Base-by-base conservation (phyloP, 2,797 vertebrate genomes). In the Synanceia verrucosa region DNA sequence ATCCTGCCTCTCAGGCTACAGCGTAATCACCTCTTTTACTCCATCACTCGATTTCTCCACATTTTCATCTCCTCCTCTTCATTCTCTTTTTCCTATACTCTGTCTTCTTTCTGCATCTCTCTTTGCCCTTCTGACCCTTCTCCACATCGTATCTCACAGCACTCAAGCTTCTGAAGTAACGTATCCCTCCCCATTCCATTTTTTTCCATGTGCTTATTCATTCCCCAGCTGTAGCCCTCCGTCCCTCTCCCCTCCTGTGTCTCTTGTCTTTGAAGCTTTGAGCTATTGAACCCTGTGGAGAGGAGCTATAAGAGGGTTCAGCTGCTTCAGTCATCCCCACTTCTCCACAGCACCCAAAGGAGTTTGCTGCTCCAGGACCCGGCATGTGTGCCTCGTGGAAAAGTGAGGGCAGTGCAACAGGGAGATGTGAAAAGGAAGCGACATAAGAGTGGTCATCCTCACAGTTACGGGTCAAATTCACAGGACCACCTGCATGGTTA, bases 11-110 rank as follows among this genome's bases (percentile, higher is more conserved):
- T 78, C 67, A 7, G 77, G 83, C 81, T 81, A 18, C 67, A 62
- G 51, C 64, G 59, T 77, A 73, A 85, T 86, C 78, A 87, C 83
- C 86, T 85, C 78, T 77, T 77, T 65, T 65, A 53, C 80, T 68
- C 57, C 8, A 41, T 69, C 65, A 5, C 78, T 57, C 34, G 21
- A 65, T 31, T 51, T 43, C 56, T 43, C 46, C 24, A 33, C 28
- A 34, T 34, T 63, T 78, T 29, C 69, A 34, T 53, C 55, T 47
- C 11, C 36, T 58, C 11, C 23, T 28, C 26, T 26, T 48, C 8
- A 21, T 26, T 67, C 39, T 37, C 18, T 46, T 28, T 58, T 53
- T 26, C 55, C 28, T 5, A 19, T 19, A n/a, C 7, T 13, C n/a
- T 33, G 9, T 31, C 19, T 31, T 65, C 44, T 50, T 36, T 21